Evolutionary conservation across 2,888 invertebrate species (phyloP).

Genomic region (Bugula neritina): DNA sequence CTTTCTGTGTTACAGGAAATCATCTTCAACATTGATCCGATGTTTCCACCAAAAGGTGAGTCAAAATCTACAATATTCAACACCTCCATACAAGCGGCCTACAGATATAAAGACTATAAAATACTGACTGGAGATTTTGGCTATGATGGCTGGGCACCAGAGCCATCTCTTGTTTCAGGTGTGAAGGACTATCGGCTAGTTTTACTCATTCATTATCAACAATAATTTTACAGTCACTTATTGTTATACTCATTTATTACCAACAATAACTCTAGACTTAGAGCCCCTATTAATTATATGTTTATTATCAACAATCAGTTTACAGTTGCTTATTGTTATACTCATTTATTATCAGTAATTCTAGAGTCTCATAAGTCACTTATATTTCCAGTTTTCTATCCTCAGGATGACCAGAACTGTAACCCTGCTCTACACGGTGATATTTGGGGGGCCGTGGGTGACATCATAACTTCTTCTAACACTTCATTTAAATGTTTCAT

Average conservation of each 20-base stretch:
- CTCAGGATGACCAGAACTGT: constrained; percentile 37
- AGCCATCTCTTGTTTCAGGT: background rate
- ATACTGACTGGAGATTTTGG: constrained; percentile 48
- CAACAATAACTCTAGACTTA: too few relatives aligned
- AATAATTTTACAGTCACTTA: too few relatives aligned
- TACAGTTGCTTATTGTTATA: too few relatives aligned
- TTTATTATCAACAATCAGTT: too few relatives aligned
- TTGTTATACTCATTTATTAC: too few relatives aligned
- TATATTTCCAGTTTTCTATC: too few relatives aligned
- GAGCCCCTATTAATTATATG: too few relatives aligned
- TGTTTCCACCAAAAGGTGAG: background rate
- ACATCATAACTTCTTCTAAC: background rate
- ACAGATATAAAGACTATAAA: constrained; percentile 45
- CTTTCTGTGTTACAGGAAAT: background rate
- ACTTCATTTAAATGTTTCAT: too few relatives aligned
- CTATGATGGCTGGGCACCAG: constrained; percentile 29
- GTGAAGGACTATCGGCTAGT: too few relatives aligned
- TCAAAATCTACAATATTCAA: constrained; percentile 35
- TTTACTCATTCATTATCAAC: too few relatives aligned
- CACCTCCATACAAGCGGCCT: constrained; percentile 40
- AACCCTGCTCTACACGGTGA: constrained; percentile 43
- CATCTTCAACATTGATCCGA: constrained; percentile 11
- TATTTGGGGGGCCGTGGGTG: constrained; percentile 48
- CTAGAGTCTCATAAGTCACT: too few relatives aligned
- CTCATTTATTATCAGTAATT: too few relatives aligned